A percentile compares a stretch with the other conserved stretches of the same genome.
Evolutionary conservation across 2,888 invertebrate genomes (phyloP).

Genomic region (Parthenolecanium corni): DNA sequence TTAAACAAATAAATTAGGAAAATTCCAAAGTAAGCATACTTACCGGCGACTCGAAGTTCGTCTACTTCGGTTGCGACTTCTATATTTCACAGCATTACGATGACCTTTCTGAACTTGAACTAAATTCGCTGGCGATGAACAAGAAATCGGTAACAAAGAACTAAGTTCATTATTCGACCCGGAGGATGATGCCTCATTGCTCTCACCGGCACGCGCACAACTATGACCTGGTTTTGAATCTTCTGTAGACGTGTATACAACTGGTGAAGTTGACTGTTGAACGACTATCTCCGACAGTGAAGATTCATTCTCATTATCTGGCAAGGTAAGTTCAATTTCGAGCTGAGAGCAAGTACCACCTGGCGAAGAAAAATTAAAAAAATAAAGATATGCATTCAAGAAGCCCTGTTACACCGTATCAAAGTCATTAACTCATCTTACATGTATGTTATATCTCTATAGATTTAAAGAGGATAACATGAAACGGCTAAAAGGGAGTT

Average conservation of each 20-base stretch:
- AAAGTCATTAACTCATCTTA: no score
- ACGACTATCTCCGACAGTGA: background rate
- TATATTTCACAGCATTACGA: constrained; percentile 16
- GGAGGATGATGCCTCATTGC: constrained; percentile 40
- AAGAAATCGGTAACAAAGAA: constrained; percentile 45
- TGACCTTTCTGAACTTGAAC: constrained; percentile 14
- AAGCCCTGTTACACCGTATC: background rate
- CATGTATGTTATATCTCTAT: no score
- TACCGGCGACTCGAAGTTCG: constrained; percentile 2
- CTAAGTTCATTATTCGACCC: constrained; percentile 53
- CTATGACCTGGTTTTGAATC: background rate
- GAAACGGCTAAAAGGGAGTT: no score
- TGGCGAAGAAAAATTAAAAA: background rate
- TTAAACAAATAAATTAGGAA: no score
- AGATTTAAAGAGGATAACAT: no score
- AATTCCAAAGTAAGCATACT: background rate
- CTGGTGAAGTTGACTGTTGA: background rate
- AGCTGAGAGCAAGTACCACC: constrained; percentile 19
- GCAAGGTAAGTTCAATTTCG: constrained; percentile 7
- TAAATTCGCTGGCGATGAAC: constrained; percentile 12
- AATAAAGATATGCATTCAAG: background rate
- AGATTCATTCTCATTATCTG: constrained; percentile 7
- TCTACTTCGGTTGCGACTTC: constrained; percentile 10
- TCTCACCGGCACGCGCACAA: constrained; percentile 14
- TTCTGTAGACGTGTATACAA: constrained; percentile 12